Evolutionary conservation across 2,113 vertebrate species (phyloP), one percentile per base, ranked within the genome.

Genomic region (Elephas maximus): DNA sequence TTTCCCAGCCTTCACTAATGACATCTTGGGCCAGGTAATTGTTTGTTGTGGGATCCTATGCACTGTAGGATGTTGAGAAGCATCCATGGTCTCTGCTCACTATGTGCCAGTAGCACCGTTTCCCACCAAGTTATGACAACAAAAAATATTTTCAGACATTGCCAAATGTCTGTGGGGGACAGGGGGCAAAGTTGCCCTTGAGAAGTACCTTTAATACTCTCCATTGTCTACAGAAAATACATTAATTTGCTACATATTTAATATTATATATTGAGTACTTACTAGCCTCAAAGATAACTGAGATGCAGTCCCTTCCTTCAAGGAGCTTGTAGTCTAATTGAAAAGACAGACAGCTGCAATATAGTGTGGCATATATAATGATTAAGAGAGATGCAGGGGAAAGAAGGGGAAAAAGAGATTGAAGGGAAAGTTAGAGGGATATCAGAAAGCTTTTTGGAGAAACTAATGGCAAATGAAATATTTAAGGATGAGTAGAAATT

Each of bases 181-280:
- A 8, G 8, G 20, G 21, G 4, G 41, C 12, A 74, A 84, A 93
- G 65, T 45, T 79, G 8, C 76, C 33, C 9, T 28, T 83, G 84
- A 97, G 57, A 80, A 62, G 2, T 20, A 86, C 48, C 67, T 91
- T 86, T 44, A 65, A 7, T 33, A 79, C 26, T 92, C 62, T 10
- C 53, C 30, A 53, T 26, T 62, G 48, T 26, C 26, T 87, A 86
- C 5, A 76, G 17, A 80, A 91, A 81, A 86, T 60, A 15, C 15
- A 71, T 23, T 94, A 7, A 77, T 62, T 93, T 96, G 41, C 93
- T 60, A 86, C 62, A 63, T 88, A 92, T 93, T 94, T 60, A 82
- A 77, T 80, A 81, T 79, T 74, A 74, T n/a, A 76, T 90, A 44
- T 83, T 91, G 30, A 91, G 30, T 77, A 41, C 8, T 94, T 90